These are phyloP conservation scores for Blomia tropicalis DNA, from an alignment of 2,888 invertebrate species.

Conservation along the genomic window DNA sequence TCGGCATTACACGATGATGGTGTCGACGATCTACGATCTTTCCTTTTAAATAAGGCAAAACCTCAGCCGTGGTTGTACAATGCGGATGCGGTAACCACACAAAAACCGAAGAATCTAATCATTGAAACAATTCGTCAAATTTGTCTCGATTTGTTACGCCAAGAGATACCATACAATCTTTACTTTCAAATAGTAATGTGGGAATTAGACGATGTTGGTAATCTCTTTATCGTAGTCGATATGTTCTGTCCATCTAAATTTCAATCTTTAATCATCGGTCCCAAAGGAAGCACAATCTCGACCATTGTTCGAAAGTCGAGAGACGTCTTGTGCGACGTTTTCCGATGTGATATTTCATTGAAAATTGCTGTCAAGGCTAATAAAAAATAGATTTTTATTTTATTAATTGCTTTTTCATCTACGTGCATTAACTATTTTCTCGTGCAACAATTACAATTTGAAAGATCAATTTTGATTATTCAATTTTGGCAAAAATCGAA, in stretches of 20 bases:
- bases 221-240: conserved; percentile 33
- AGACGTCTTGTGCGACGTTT: conserved; percentile 48
- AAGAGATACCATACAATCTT: conserved; percentile 71
- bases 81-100: conserved; percentile 53
- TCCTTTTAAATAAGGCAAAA: conserved; percentile 50
- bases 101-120: conserved; percentile 51
- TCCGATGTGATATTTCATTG: conserved; percentile 45
- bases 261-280: conserved; percentile 49
- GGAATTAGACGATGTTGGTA: conserved; percentile 34
- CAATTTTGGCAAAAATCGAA: neutral
- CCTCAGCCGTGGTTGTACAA: conserved; percentile 52
- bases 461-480: neutral
- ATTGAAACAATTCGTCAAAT: conserved; percentile 61
- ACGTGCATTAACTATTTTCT: too few relatives aligned
- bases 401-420: too few relatives aligned
- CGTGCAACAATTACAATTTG: too few relatives aligned
- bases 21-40: conserved; percentile 53
- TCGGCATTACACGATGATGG: conserved; percentile 67
- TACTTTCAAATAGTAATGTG: conserved; percentile 46
- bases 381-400: neutral
- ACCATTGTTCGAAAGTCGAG: conserved; percentile 51
- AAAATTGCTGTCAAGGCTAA: conserved; percentile 34
- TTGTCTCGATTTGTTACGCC: conserved; percentile 60
- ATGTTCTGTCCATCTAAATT: conserved; percentile 31
- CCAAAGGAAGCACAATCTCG: conserved; percentile 50